A percentile compares a stretch with the other conserved stretches of the same genome.
Evolutionary conservation across 1,140 invertebrate species (phyloP).

Genomic region (Choristoneura fumiferana): DNA sequence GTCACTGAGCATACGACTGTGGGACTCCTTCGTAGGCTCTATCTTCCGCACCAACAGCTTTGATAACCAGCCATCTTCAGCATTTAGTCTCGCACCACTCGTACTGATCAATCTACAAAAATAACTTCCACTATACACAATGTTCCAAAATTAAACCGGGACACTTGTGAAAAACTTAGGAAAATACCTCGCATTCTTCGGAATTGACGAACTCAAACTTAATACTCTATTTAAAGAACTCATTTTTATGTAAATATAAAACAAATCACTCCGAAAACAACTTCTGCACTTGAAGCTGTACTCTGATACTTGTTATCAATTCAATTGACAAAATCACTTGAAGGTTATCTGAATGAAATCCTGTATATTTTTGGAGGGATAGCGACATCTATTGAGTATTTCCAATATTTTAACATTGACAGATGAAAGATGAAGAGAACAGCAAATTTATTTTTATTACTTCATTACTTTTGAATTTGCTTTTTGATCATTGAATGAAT

Average conservation of each 20-base stretch:
- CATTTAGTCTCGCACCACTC: slow-evolving; percentile 70
- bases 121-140: slow-evolving; percentile 34
- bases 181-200: slow-evolving; percentile 65
- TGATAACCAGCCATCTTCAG: slow-evolving; percentile 91
- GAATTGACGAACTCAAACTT: slow-evolving; percentile 47
- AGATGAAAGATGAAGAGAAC: too few species aligned
- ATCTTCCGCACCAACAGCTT: slow-evolving; percentile 94
- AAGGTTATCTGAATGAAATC: slow-evolving; percentile 76
- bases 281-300: slow-evolving; percentile 26
- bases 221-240: slow-evolving; percentile 60
- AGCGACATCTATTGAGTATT: slow-evolving; percentile 55
- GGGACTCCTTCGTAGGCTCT: slow-evolving; percentile 96
- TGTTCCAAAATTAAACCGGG: slow-evolving; percentile 43
- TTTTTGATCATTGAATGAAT: too few species aligned
- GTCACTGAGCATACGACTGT: slow-evolving; percentile 95
- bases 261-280: slow-evolving; percentile 23
- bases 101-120: slow-evolving; percentile 65
- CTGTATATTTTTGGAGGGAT: slow-evolving; percentile 46
- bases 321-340: slow-evolving; percentile 70
- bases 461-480: too few species aligned
- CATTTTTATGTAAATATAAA: slow-evolving; percentile 39
- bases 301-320: slow-evolving; percentile 59
- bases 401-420: too few species aligned
- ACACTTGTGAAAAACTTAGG: slow-evolving; percentile 24
- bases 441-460: too few species aligned